Evolutionary conservation across 1,140 invertebrate genomes (phyloP).

Genomic region (Apis florea): DNA sequence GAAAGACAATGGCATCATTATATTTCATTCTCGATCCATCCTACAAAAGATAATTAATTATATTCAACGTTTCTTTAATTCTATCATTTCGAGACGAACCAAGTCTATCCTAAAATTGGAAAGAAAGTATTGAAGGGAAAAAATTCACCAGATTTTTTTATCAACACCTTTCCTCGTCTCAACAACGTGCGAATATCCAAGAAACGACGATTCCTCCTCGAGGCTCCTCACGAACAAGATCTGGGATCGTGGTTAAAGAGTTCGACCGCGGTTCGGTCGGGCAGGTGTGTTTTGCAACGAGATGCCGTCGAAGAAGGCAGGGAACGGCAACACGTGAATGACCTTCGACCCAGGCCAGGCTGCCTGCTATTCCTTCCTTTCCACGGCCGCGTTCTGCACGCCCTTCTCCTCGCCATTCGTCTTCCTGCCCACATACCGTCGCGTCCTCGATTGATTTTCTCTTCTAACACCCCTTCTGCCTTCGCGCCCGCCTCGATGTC

Average conservation of each 20-base stretch:
- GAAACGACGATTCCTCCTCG: constrained; percentile 4
- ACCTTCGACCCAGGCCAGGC: constrained; percentile 65
- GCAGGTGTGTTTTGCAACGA: constrained; percentile 69
- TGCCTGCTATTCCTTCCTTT: constrained; percentile 57
- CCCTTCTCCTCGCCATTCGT: constrained; percentile 57
- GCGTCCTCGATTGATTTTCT: constrained; percentile 62
- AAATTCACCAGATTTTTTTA: too few relatives aligned
- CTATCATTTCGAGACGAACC: too few relatives aligned
- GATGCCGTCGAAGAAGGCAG: constrained; percentile 51
- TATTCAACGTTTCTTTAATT: too few relatives aligned
- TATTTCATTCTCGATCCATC: too few relatives aligned
- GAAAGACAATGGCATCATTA: too few relatives aligned
- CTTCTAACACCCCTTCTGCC: constrained; percentile 29
- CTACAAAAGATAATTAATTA: too few relatives aligned
- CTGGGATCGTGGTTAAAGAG: constrained; percentile 66
- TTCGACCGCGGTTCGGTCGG: constrained; percentile 63
- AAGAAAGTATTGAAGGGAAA: too few relatives aligned
- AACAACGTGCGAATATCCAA: neutral
- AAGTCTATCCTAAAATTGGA: too few relatives aligned
- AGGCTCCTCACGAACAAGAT: constrained; percentile 44
- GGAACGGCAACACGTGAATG: constrained; percentile 70
- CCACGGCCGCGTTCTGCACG: constrained; percentile 21
- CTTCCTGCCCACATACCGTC: constrained; percentile 58
- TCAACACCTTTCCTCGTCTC: neutral
- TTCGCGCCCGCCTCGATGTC: neutral